Evolutionary conservation across 92 coral and sea anemone genomes (phyloP), one percentile per base, ranked within the genome.

Genomic region (Epizoanthus scotinus): DNA sequence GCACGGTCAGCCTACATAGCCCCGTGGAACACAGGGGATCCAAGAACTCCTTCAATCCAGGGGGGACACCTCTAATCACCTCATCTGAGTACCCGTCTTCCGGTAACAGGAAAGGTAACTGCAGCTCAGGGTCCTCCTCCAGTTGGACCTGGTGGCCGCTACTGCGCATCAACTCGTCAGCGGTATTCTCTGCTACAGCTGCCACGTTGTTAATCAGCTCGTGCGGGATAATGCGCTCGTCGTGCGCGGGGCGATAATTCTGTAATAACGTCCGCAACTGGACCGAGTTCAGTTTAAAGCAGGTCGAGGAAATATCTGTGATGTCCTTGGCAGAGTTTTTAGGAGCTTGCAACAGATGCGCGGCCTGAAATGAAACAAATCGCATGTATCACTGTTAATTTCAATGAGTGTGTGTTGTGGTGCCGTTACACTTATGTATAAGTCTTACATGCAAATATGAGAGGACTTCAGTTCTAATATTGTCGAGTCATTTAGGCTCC

Each of bases 11-110:
- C 29, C 92, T 84, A 60, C 99, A 95, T 18, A 95, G 87, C 31
- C 99, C 99, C 20, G 97, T 91, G 58, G 87, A 82, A 26, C 91
- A 92, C 26, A 95, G 88, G 19, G 99, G 99, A 27, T 93, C 97
- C 58, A 95, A 72, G 81, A 95, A 95, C 74, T 94, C 98, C 73
- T 78, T 91, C 66, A 95, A 78, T 47, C 99, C 99, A 52, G 97
- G 90, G 6, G 99, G 98, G 65, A 95, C 98, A 8, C 99, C 99
- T 67, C 99, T 89, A 36, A 93, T 95, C 62, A 91, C 95, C 77
- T 95, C 99, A 67, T 91, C 88, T 8, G 98, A 95, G 85, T 95
- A 95, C 56, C 99, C 97, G 65, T 95, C 99, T 67, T 91, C 98
- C 24, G 99, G 99, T 17, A 95, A 88, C 59, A 95, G 81, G 87